Evolutionary conservation across 2,888 invertebrate genomes (phyloP), one percentile per base, ranked within the genome.

Genomic region (Apodemia hepburni): DNA sequence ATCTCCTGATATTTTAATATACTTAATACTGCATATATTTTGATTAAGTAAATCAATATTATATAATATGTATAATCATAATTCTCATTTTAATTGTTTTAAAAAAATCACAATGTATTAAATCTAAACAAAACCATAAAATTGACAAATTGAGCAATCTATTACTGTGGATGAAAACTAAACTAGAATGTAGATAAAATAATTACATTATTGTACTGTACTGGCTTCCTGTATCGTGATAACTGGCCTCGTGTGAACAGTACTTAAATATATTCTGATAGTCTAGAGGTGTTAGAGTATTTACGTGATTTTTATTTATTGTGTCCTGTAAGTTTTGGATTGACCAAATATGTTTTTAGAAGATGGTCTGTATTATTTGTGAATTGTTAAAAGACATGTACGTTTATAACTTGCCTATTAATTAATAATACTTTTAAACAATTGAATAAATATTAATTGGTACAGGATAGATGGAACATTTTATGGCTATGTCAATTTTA

Each of bases 261-360:
- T 54, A 54, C 54, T 54, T 54, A 70, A 67, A 69, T 70, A 71
- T 73, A 74, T 75, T 73, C 71, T 71, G 68, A 72, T 73, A 73
- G 71, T 62, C 58, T 68, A 74, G 69, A 68, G 68, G 71, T 68
- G 61, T 66, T 70, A 72, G 70, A 69, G 47, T 69, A 68, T 66
- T 69, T 73, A 73, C 73, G 71, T 73, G 69, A 72, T 72, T 72
- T 69, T 73, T 72, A 71, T 75, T 73, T 72, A 70, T 73, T 74
- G 68, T 62, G 65, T 69, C 68, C 66, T 68, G 65, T 68, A 54
- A 65, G 65, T 64, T 54, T 61, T 57, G 58, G 61, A 33, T 49
- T 27, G 64, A 51, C 49, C 47, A 54, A 38, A 49, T 61, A 59
- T 63, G 63, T 60, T 54, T 35, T 35, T 38, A 22, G 54, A 54